Evolutionary conservation across 2,888 invertebrate species (phyloP), one percentile per base, ranked within the genome.

Genomic region (Ceriagrion tenellum): DNA sequence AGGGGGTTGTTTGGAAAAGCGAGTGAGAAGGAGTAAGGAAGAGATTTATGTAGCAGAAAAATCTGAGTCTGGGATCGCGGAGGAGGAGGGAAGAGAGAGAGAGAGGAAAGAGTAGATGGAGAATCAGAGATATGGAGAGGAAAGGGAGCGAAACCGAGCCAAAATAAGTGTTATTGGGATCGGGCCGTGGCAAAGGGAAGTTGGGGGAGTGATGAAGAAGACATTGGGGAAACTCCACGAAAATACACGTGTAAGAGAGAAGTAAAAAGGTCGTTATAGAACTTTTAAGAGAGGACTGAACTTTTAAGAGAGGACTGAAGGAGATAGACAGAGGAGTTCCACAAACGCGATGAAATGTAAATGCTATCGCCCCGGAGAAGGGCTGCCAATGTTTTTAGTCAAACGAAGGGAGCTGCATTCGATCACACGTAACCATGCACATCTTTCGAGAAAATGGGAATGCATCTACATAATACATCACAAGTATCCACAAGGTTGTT

Each of bases 11-110:
- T 12, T 12, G 20, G n/a, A n/a, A 2, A 69, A n/a, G 6, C 26
- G 30, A 35, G 35, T 16, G 81, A 81, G 16, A 26, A 81, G 35
- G 81, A 81, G 35, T 13, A 35, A 81, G 26, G 81, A 16, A 81
- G 81, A 81, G 81, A 81, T 81, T 81, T 81, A 81, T 81, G 81
- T 81, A 81, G 81, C 81, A 81, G 81, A 81, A 81, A 81, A 81
- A 81, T 81, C 81, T 30, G 69, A 81, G 81, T 81, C 81, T 81
- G 13, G 81, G 81, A 81, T 35, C 81, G 30, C 18, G 81, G 13
- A 35, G 35, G 10, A 35, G 81, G n/a, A 69, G n/a, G 69, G 69
- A 69, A 69, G 69, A n/a, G 69, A 4, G 69, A 23, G 69, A 18
- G 13, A 10, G 23, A n/a, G 10, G 69, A n/a, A 69, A n/a, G n/a